phyloP scores from a whole-genome alignment of 1,140 invertebrate species.

The Lordiphosa clarofinis region DNA sequence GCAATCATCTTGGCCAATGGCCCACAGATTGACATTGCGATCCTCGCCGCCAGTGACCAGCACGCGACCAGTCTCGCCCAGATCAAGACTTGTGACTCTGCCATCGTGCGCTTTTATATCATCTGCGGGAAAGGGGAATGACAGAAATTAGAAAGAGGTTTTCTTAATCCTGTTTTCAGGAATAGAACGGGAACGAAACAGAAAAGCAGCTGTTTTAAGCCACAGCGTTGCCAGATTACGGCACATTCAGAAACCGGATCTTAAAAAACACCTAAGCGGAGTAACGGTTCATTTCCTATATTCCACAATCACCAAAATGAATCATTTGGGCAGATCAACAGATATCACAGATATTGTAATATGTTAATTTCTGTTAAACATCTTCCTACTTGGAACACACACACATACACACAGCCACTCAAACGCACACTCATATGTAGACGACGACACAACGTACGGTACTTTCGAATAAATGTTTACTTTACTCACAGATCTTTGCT shows the following conservation, averaged over 20 bases:
- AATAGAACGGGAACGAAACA: no score
- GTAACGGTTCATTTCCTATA: no score
- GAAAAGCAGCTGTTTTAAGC: no score
- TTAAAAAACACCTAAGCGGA: no score
- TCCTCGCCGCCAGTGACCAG: slow-evolving; percentile 98
- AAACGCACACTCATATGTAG: slow-evolving; percentile 9
- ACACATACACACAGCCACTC: slow-evolving; percentile 13
- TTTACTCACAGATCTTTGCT: slow-evolving; percentile 71
- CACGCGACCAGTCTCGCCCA: slow-evolving; percentile 94
- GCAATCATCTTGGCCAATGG: slow-evolving; percentile 95
- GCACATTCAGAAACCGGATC: neutral
- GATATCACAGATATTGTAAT: no score
- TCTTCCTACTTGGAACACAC: slow-evolving; percentile 2
- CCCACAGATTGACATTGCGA: slow-evolving; percentile 98
- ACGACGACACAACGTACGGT: slow-evolving; percentile 20
- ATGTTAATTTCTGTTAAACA: no score
- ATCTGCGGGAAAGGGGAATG: slow-evolving; percentile 81
- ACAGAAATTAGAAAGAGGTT: no score
- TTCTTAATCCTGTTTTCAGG: no score
- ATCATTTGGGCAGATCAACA: no score
- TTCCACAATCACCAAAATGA: no score
- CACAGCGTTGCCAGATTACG: no score
- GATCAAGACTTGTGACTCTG: slow-evolving; percentile 90
- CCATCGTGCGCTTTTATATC: slow-evolving; percentile 92
- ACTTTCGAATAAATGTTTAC: slow-evolving; percentile 46